Evolutionary conservation across 2,797 vertebrate genomes (phyloP), one percentile per base, ranked within the genome.

Genomic region (Cichlasoma orientale): DNA sequence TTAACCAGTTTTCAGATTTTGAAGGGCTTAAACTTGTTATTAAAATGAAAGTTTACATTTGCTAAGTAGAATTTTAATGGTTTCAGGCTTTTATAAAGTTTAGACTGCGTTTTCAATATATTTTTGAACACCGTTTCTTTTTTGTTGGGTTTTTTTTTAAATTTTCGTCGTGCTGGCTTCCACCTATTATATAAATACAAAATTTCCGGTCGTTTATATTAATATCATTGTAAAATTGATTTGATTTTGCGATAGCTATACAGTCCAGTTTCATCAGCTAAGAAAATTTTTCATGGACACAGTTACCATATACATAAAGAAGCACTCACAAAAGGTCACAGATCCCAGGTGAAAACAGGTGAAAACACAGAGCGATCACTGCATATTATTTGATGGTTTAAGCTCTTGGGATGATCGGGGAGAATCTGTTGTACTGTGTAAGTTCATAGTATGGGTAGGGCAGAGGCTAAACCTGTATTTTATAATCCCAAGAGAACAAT

Each of bases 201-300:
- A 2, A 50, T 68, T 19, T 7, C 14, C 0, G 10, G 18, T 47
- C 4, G n/a, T 68, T 50, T 50, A 0, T 50, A 50, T 47, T 50
- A 50, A 50, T 3, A n/a, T 3, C 12, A 0, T 9, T 1, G 12
- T 29, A 13, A 50, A 29, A 27, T 68, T 29, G 41, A 50, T 27
- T n/a, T n/a, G 29, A 27, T 68, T 10, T 18, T n/a, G 44, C 50
- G 63, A 50, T 50, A 27, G 18, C 18, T 7, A 47, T 10, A 0
- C 23, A 47, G 16, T 27, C 61, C 38, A 47, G 38, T 7, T 50
- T 47, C 44, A 27, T 25, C 61, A 47, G 11, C 16, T 66, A 38
- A 66, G 38, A 27, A 66, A 47, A 66, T 11, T 27, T 23, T 66
- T 66, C 9, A 5, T 27, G 61, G 61, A 27, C 21, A 6, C 21